Conservation (phyloP, 2,113 vertebrate species). For the Myanophis thanlyinensis region DNA sequence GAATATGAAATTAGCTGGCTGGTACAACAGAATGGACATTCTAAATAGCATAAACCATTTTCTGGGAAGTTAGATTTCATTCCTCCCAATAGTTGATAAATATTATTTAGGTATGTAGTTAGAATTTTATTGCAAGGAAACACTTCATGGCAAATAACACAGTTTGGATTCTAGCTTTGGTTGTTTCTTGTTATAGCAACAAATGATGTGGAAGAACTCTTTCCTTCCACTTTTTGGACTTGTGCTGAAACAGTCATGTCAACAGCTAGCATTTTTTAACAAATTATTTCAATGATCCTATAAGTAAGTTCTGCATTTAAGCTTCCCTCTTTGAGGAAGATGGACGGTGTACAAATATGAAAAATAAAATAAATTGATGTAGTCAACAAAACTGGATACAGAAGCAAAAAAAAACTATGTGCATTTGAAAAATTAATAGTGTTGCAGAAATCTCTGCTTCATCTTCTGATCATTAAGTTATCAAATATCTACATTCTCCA, state of each 20-base stretch:
- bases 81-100: neutral
- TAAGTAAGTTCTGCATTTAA: neutral
- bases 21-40: neutral
- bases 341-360: neutral
- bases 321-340: neutral
- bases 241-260: conserved; percentile 7
- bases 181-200: neutral
- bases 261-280: conserved; percentile 23
- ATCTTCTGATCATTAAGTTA: neutral
- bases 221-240: conserved; percentile 5
- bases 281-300: conserved; percentile 15
- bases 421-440: neutral
- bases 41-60: neutral
- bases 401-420: fast-evolving
- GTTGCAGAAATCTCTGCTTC: neutral
- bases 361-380: neutral
- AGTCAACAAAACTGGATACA: neutral
- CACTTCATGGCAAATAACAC: neutral
- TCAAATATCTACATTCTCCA: neutral
- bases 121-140: neutral
- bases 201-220: neutral
- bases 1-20: neutral
- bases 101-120: neutral
- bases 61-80: neutral
- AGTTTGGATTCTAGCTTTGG: neutral